Evolutionary conservation across 2,888 invertebrate genomes (phyloP).

Genomic region (Dynastes tityus): DNA sequence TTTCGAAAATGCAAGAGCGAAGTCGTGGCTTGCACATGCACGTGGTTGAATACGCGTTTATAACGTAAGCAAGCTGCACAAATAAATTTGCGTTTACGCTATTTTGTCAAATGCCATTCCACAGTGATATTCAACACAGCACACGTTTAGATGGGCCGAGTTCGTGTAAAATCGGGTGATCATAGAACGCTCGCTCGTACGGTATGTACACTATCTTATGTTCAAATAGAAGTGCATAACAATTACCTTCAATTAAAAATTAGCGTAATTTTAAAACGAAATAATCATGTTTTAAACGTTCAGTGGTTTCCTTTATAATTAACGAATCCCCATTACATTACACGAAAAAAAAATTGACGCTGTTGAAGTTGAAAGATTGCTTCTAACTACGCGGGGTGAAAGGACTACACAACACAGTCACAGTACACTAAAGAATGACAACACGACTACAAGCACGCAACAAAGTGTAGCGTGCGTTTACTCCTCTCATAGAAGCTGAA

Average conservation of each 20-base stretch:
- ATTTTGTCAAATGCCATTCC: no score
- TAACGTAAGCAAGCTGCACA: no score
- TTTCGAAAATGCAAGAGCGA: no score
- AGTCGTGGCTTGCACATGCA: no score
- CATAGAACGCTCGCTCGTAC: no score
- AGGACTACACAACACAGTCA: not conserved
- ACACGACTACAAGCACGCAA: conserved; percentile 32
- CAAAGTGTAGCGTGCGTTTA: conserved; percentile 36
- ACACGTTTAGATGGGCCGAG: no score
- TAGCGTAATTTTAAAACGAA: not conserved
- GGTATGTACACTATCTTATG: no score
- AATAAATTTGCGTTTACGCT: no score
- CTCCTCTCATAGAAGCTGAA: conserved; percentile 6
- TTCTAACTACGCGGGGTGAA: not conserved
- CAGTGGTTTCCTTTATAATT: not conserved
- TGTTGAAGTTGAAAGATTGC: conserved; percentile 31
- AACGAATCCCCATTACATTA: conserved; percentile 28
- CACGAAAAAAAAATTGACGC: not conserved
- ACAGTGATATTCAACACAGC: no score
- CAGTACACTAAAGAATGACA: conserved; percentile 34
- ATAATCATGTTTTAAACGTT: conserved; percentile 13
- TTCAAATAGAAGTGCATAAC: no score
- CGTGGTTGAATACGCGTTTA: no score
- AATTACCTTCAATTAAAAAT: not conserved
- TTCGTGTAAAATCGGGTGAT: no score